Evolutionary conservation across 2,888 invertebrate genomes (phyloP).

Genomic region (Hirudinaria manillensis): DNA sequence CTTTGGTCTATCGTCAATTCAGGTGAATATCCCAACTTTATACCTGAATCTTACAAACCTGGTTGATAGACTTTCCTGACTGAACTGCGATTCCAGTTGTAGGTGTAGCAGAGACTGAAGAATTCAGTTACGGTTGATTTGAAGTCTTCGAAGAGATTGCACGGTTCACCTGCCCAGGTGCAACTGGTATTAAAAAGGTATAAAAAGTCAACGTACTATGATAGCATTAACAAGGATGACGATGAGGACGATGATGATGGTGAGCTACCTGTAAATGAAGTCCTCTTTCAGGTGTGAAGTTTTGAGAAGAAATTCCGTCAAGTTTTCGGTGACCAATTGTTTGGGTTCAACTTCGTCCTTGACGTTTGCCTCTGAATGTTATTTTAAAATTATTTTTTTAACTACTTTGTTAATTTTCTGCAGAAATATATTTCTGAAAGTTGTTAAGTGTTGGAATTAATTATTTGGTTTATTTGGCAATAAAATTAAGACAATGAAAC

Average conservation of each 20-base stretch:
- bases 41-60: background rate
- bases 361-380: no score
- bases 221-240: background rate
- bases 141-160: constrained; percentile 7
- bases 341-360: no score
- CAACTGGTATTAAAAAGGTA: background rate
- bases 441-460: no score
- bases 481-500: no score
- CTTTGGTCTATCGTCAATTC: no score
- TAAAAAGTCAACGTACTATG: background rate
- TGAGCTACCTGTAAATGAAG: constrained; percentile 17
- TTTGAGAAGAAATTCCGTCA: constrained; percentile 3
- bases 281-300: constrained; percentile 19
- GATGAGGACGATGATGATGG: background rate
- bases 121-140: constrained; percentile 4
- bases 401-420: no score
- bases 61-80: constrained; percentile 24
- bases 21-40: no score
- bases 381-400: no score
- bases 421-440: no score
- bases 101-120: constrained; percentile 40
- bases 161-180: constrained; percentile 14
- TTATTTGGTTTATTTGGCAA: no score
- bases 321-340: background rate
- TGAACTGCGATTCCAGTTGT: constrained; percentile 34